A percentile compares a stretch with the other conserved stretches of the same genome.
Evolutionary conservation across 2,888 invertebrate species (phyloP).

Genomic region (Shargacucullia verbasci): DNA sequence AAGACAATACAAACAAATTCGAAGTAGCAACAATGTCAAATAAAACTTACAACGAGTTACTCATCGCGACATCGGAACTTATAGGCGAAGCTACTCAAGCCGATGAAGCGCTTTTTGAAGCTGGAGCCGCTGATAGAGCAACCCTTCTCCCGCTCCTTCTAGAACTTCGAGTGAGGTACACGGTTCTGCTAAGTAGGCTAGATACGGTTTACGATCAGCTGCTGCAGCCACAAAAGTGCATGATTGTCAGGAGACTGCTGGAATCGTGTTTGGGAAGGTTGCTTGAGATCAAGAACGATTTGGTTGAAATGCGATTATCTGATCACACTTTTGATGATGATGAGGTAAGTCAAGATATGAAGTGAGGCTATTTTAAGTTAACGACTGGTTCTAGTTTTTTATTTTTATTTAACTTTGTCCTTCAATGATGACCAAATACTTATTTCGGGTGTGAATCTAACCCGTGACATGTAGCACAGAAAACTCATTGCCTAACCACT

Average conservation of each 20-base stretch:
- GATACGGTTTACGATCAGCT: constrained; percentile 96
- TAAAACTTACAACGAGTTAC: constrained; percentile 91
- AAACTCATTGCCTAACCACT: no score
- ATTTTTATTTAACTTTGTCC: no score
- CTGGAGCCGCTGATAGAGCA: constrained; percentile 89
- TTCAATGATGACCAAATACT: no score
- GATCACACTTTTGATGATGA: constrained; percentile 96
- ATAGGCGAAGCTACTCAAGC: constrained; percentile 89
- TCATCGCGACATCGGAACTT: constrained; percentile 88
- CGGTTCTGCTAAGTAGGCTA: constrained; percentile 92
- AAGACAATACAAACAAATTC: not conserved
- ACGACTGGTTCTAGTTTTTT: no score
- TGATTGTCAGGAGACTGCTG: constrained; percentile 92
- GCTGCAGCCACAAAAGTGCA: constrained; percentile 97
- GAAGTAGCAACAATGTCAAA: constrained; percentile 93
- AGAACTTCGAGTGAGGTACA: constrained; percentile 94
- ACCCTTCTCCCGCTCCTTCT: constrained; percentile 90
- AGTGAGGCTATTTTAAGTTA: no score
- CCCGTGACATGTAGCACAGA: no score
- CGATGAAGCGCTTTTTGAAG: constrained; percentile 90
- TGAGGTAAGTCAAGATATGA: constrained; percentile 67
- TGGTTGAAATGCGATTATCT: constrained; percentile 95
- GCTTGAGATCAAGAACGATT: constrained; percentile 95
- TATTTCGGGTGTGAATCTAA: no score
- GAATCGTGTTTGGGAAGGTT: constrained; percentile 95